Evolutionary conservation across 2,888 invertebrate species (phyloP), one percentile per base, ranked within the genome.

Genomic region (Parnassius apollo): DNA sequence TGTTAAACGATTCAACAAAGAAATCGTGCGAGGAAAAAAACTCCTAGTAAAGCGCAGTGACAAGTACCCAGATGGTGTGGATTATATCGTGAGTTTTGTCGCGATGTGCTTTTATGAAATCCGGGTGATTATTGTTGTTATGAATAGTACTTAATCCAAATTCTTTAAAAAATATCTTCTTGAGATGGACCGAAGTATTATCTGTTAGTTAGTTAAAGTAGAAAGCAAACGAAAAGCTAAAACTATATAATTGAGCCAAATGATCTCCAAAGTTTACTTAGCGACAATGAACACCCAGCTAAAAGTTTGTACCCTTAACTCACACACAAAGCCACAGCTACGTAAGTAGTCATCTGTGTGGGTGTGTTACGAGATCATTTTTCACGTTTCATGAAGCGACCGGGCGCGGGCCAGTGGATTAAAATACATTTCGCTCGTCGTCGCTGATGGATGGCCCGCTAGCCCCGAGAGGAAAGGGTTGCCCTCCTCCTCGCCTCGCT

Each of bases 341-440:
- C 56, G 62, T 68, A 52, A 35, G 59, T 52, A 62, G 25, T 52
- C 45, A 35, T 45, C 18, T 58, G 72, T 65, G 69, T 72, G 77
- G 73, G 80, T 73, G 78, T 69, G 77, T 73, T 71, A 67, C 65
- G 72, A 78, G 83, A 90, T 91, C 91, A 91, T 91, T 91, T 91
- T 90, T 91, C 91, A 91, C 88, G 85, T 89, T 89, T 88, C 89
- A 90, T 91, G 91, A 88, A 91, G 86, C 88, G 85, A 68, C 73
- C 78, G 75, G 80, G 83, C 80, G 83, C 80, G 82, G 82, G 81
- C 81, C 78, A 89, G 80, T 89, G 89, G 91, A 91, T 91, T 91
- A 91, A 91, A 91, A 91, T 91, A 91, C 91, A 91, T 91, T 91
- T 88, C 86, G 84, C 85, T 80, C 75, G 82, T 81, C 82, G 76